A percentile compares a stretch with the other conserved stretches of the same genome.
phyloP scores from a whole-genome alignment of 2,888 invertebrate species.

The Parelbella ahira region DNA sequence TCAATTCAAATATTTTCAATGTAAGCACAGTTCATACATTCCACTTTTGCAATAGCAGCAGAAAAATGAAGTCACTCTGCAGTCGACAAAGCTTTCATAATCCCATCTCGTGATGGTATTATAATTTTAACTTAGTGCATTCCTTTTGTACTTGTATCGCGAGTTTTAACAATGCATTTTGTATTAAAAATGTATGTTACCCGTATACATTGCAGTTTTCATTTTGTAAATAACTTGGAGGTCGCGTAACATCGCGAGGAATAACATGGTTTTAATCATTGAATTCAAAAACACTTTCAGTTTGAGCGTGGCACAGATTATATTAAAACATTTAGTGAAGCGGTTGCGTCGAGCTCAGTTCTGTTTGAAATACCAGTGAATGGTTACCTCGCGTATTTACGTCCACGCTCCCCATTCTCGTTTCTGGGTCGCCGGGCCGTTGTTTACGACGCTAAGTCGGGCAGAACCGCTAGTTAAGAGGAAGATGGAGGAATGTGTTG shows the following conservation, averaged over 20 bases:
- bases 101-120: constrained; percentile 4
- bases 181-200: not conserved
- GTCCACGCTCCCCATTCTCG: not conserved
- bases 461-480: constrained; percentile 3
- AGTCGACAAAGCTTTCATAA: not conserved
- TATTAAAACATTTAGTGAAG: constrained; percentile 3
- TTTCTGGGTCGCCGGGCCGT: constrained; percentile 7
- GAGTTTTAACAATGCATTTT: constrained; percentile 2
- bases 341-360: not conserved
- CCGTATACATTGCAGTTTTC: not conserved
- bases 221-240: constrained; percentile 3
- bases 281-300: constrained; percentile 1
- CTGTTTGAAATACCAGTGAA: constrained; percentile 3
- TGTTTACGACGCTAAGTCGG: constrained; percentile 9
- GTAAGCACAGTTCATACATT: no score
- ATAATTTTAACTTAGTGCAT: constrained; percentile 6
- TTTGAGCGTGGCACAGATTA: not conserved
- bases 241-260: not conserved
- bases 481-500: not conserved
- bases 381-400: constrained; percentile 6
- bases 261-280: constrained; percentile 6
- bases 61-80: not conserved
- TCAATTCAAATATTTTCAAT: no score
- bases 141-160: not conserved
- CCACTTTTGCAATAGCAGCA: no score